Conservation (phyloP, 2,113 vertebrate genomes). For the Dascyllus trimaculatus region DNA sequence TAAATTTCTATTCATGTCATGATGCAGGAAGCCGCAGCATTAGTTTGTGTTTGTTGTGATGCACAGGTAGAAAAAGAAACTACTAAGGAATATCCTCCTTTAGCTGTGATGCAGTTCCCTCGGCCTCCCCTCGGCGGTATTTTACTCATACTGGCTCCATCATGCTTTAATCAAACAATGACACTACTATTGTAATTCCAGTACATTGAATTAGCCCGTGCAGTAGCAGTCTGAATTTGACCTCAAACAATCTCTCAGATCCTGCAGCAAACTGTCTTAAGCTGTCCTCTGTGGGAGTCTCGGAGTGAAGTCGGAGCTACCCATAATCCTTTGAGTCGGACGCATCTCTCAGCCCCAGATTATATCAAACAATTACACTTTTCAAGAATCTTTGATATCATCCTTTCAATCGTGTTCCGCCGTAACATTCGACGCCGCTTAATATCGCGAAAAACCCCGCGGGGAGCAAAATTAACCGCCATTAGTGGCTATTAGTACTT, state of each 20-base stretch:
- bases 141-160: constrained; percentile 37
- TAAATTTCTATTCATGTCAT: background rate
- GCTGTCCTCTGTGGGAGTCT: constrained; percentile 25
- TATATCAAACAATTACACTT: constrained; percentile 50
- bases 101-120: background rate
- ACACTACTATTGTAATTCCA: constrained; percentile 24
- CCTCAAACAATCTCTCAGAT: constrained; percentile 27
- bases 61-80: background rate
- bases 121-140: background rate
- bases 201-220: constrained; percentile 41
- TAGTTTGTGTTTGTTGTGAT: constrained; percentile 10
- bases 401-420: constrained; percentile 26
- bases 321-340: constrained; percentile 32
- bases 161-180: constrained; percentile 46
- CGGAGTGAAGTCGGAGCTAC: constrained; percentile 12
- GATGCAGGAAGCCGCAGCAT: background rate
- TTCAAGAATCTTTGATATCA: constrained; percentile 33
- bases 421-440: constrained; percentile 34
- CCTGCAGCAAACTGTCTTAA: constrained; percentile 19
- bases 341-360: constrained; percentile 20
- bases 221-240: constrained; percentile 11
- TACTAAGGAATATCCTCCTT: background rate
- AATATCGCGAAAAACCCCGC: constrained; percentile 27
- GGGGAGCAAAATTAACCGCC: constrained; percentile 55
- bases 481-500: constrained; percentile 71